Evolutionary conservation across 2,888 invertebrate genomes (phyloP).

Genomic region (Coleophora deauratella): DNA sequence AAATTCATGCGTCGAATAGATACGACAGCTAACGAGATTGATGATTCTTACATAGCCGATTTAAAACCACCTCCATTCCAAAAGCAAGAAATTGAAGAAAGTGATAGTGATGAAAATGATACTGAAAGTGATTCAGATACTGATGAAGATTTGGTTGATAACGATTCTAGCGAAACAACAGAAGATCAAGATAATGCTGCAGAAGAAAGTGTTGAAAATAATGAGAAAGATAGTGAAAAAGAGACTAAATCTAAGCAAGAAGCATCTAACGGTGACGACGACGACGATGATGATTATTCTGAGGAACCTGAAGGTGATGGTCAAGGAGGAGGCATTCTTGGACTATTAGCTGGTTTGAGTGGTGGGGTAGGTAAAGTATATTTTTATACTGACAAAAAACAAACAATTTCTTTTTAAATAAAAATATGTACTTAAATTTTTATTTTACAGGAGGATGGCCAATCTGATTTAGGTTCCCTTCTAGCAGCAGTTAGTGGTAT

Average conservation of each 20-base stretch:
- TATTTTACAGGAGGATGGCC: conserved; percentile 50
- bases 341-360: conserved; percentile 57
- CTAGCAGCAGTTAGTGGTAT: conserved; percentile 62
- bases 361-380: conserved; percentile 49
- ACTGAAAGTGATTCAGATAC: conserved; percentile 17
- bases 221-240: conserved; percentile 21
- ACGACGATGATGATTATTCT: conserved; percentile 52
- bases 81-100: conserved; percentile 37
- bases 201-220: conserved; percentile 31
- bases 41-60: conserved; percentile 27
- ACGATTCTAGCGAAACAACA: conserved; percentile 17
- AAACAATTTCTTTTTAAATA: background rate
- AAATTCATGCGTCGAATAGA: conserved; percentile 29
- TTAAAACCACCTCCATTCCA: conserved; percentile 36
- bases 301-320: conserved; percentile 56
- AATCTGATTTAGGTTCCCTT: conserved; percentile 61
- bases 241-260: conserved; percentile 8
- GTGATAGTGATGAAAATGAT: conserved; percentile 13
- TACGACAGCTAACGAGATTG: conserved; percentile 35
- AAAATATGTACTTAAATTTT: background rate
- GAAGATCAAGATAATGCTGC: conserved; percentile 27
- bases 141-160: conserved; percentile 16
- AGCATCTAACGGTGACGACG: conserved; percentile 21
- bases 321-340: conserved; percentile 60
- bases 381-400: background rate